A percentile compares a stretch with the other conserved stretches of the same genome.
Conservation (phyloP, 2,888 invertebrate species). For the Phlogophora meticulosa region DNA sequence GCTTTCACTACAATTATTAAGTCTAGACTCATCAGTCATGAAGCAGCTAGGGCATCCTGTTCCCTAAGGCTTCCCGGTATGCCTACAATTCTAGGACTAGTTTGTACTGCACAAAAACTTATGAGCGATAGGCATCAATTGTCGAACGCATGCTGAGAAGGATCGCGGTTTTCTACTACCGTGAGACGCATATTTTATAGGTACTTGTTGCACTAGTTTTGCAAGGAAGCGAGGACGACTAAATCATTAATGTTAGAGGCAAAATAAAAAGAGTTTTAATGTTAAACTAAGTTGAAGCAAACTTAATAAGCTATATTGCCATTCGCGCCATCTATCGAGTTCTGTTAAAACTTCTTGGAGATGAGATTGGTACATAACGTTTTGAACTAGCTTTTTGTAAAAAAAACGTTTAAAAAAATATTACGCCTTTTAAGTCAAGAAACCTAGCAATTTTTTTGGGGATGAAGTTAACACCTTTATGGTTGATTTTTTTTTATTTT, state of each 20-base stretch:
- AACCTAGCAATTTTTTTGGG: no score
- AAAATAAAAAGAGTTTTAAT: neutral
- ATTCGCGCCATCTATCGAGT: constrained; percentile 32
- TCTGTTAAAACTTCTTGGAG: neutral
- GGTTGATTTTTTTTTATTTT: no score
- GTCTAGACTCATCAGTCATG: constrained; percentile 28
- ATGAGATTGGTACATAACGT: no score
- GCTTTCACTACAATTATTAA: constrained; percentile 23
- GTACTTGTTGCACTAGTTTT: constrained; percentile 1
- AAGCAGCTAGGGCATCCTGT: constrained; percentile 30
- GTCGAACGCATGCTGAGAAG: constrained; percentile 31
- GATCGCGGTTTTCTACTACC: constrained; percentile 30
- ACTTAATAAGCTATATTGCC: neutral
- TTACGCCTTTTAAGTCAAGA: no score
- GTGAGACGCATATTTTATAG: constrained; percentile 35
- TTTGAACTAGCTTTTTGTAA: no score
- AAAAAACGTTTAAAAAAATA: no score
- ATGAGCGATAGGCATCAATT: constrained; percentile 45
- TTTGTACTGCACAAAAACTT: constrained; percentile 39
- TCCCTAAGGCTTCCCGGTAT: constrained; percentile 30
- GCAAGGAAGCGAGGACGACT: neutral
- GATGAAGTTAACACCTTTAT: no score
- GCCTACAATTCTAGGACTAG: constrained; percentile 26
- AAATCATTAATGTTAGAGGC: neutral
- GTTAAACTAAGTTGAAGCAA: no score